Percentiles rank a stretch among this genome's conserved stretches.
Conservation (phyloP, 2,113 vertebrate species). For the Dromiciops gliroides region DNA sequence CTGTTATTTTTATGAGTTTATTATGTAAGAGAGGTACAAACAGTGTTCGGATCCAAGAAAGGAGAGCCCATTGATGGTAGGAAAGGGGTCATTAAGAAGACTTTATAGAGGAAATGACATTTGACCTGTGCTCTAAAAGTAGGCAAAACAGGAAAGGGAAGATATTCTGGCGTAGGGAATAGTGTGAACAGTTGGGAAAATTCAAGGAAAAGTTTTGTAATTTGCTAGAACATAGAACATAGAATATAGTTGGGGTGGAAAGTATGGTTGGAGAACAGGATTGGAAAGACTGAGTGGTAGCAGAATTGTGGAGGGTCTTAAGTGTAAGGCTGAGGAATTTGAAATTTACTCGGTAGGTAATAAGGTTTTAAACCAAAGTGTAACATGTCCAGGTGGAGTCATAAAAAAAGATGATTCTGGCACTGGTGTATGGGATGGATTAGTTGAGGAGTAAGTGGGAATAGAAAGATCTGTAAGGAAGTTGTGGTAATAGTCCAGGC, state of each 20-base stretch:
- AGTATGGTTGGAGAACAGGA: background rate
- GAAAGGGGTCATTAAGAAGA: conserved; percentile 19
- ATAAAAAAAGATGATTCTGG: background rate
- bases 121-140: conserved; percentile 25
- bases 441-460: background rate
- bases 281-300: background rate
- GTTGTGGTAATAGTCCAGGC: background rate
- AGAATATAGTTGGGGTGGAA: background rate
- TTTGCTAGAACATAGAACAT: background rate
- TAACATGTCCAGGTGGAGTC: background rate
- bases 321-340: background rate
- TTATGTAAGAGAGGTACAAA: background rate
- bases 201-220: background rate
- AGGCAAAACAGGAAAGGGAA: background rate
- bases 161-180: background rate
- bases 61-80: background rate
- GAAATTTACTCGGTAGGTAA: background rate
- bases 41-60: background rate
- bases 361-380: background rate
- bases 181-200: background rate
- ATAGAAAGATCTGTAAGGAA: background rate
- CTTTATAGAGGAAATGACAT: background rate
- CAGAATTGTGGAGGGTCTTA: background rate
- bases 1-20: background rate
- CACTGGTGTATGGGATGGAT: background rate